Evolutionary conservation across 2,888 invertebrate species (phyloP).

Genomic region (Myopa testacea): DNA sequence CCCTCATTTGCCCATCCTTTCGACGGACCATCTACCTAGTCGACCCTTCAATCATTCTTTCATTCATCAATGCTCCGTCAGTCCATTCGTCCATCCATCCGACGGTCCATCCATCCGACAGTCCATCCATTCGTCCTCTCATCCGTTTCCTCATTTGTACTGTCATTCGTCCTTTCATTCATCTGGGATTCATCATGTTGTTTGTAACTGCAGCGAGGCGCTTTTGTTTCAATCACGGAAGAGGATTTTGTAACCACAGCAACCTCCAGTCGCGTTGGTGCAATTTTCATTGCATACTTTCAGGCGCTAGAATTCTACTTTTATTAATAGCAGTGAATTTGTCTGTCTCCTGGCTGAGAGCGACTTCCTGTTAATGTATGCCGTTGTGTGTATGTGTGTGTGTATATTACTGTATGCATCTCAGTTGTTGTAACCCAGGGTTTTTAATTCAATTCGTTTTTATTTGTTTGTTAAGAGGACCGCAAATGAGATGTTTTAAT

Average conservation of each 20-base stretch:
- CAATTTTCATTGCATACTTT: slow-evolving; percentile 25
- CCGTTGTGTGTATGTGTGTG: background rate
- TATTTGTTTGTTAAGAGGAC: background rate
- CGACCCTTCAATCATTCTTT: background rate
- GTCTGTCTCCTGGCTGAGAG: too few relatives aligned
- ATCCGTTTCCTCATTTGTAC: background rate
- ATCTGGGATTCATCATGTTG: slow-evolving; percentile 14
- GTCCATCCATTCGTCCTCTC: background rate
- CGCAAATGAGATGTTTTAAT: slow-evolving; percentile 21
- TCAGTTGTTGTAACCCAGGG: slow-evolving; percentile 6
- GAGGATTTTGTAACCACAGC: slow-evolving; percentile 25
- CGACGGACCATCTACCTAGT: background rate
- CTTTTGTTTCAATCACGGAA: slow-evolving; percentile 22
- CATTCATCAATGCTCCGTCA: background rate
- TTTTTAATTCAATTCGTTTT: slow-evolving; percentile 33
- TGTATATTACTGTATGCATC: background rate
- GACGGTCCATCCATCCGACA: background rate
- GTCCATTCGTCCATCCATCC: background rate
- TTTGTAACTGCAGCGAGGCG: slow-evolving; percentile 16
- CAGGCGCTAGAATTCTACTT: slow-evolving; percentile 2
- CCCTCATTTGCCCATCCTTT: background rate
- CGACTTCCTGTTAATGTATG: background rate
- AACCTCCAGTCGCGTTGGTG: slow-evolving; percentile 8
- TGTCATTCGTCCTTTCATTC: background rate
- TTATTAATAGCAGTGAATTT: background rate